Percentiles rank a stretch among this genome's conserved stretches.
phyloP scores from a whole-genome alignment of 2,797 vertebrate species.

The Sebastes melanostomus region DNA sequence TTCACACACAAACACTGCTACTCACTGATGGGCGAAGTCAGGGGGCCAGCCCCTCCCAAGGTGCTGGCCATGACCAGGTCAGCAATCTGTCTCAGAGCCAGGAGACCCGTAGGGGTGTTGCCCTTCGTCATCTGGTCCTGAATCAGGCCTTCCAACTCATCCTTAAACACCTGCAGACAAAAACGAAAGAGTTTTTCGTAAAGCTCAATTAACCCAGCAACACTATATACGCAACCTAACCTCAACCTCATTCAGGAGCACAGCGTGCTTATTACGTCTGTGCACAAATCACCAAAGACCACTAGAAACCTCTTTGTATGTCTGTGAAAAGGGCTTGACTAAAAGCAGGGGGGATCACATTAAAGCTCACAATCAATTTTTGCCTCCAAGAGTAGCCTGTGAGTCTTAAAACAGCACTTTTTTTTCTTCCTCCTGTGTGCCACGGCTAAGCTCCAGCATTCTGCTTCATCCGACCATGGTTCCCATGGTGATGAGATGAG shows the following conservation, averaged over 20 bases:
- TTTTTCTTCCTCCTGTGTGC: constrained; percentile 47
- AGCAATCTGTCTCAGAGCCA: constrained; percentile 93
- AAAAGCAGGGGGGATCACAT: constrained; percentile 21
- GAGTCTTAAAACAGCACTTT: constrained; percentile 60
- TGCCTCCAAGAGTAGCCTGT: constrained; percentile 37
- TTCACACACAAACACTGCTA: constrained; percentile 52
- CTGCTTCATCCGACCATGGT: constrained; percentile 74
- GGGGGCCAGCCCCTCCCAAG: constrained; percentile 84
- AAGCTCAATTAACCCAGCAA: constrained; percentile 25
- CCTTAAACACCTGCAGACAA: constrained; percentile 91
- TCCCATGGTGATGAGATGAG: constrained; percentile 81
- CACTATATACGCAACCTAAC: constrained; percentile 6
- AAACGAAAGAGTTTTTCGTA: not conserved
- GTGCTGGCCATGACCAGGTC: constrained; percentile 93
- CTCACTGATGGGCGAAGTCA: constrained; percentile 92
- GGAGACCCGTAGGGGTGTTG: constrained; percentile 89
- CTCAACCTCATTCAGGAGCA: constrained; percentile 30
- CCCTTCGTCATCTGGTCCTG: constrained; percentile 95
- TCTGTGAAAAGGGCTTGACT: constrained; percentile 37
- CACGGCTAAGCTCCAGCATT: constrained; percentile 67
- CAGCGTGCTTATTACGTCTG: constrained; percentile 51
- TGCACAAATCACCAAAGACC: constrained; percentile 66
- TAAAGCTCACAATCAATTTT: constrained; percentile 63
- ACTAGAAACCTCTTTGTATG: constrained; percentile 59
- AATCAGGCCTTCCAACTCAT: constrained; percentile 94